Base-by-base conservation (phyloP, 2,888 invertebrate species). In the Ethmia dodecea region DNA sequence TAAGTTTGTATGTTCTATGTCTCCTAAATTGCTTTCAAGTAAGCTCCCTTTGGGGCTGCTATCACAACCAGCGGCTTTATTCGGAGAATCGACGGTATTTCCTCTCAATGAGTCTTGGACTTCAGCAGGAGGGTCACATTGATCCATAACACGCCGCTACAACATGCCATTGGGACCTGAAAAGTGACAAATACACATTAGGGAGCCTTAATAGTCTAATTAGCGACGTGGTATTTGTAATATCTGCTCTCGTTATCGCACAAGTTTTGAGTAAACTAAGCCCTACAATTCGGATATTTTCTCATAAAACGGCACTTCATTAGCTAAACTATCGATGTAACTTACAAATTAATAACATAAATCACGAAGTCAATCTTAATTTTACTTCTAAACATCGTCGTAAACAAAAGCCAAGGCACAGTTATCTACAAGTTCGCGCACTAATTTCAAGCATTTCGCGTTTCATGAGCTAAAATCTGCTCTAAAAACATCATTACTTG, bases 321-420 rank as follows among this genome's bases (percentile, higher is more conserved):
- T n/a, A n/a, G n/a, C n/a, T n/a, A n/a, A n/a, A n/a, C n/a, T n/a
- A n/a, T n/a, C n/a, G n/a, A n/a, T n/a, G n/a, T n/a, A n/a, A n/a
- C n/a, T n/a, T n/a, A n/a, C n/a, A n/a, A n/a, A n/a, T n/a, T n/a
- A n/a, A n/a, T n/a, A n/a, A n/a, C n/a, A n/a, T n/a, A n/a, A n/a
- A n/a, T n/a, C n/a, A n/a, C n/a, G n/a, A n/a, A n/a, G n/a, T n/a
- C n/a, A n/a, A n/a, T n/a, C n/a, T n/a, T n/a, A n/a, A n/a, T n/a
- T 70, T 64, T 54, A 51, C 51, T 48, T 61, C 48, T 52, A 62
- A 42, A 67, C 54, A 50, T 55, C 49, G 52, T 65, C 54, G 66
- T 80, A 84, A 83, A 83, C 79, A 83, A 79, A 71, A 74, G 69
- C 64, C 48, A 66, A 45, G 52, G 60, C 55, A 47, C 56, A 39